These are phyloP conservation scores for Poeciliopsis paucimaculata DNA, from an alignment of 2,797 vertebrate genomes.

Conservation along the genomic window DNA sequence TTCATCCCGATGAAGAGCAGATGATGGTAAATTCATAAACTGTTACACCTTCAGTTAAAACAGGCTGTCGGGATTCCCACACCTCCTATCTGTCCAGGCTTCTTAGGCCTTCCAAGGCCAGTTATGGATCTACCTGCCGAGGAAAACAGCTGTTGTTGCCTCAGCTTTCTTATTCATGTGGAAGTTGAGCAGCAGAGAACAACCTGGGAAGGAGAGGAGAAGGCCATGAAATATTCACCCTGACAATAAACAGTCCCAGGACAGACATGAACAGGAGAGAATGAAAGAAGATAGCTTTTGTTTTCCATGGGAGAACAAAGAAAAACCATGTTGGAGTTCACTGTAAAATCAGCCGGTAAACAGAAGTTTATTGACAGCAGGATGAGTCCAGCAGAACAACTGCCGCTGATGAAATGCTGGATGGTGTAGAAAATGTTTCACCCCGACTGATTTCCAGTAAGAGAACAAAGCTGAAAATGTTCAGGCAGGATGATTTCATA, in stretches of 20 bases:
- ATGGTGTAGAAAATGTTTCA: not conserved
- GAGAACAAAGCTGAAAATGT: slow-evolving; percentile 2
- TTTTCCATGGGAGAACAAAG: slow-evolving; percentile 34
- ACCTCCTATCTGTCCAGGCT: slow-evolving; percentile 7
- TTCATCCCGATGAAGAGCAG: not conserved
- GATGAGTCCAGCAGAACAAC: slow-evolving; percentile 10
- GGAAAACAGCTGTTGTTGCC: slow-evolving; percentile 36
- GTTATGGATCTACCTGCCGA: slow-evolving; percentile 41
- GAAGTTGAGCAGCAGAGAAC: slow-evolving; percentile 44
- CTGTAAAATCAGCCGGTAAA: slow-evolving; percentile 32
- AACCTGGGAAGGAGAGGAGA: slow-evolving; percentile 39
- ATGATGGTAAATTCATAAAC: not conserved
- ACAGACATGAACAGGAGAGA: slow-evolving; percentile 36
- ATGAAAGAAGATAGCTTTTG: slow-evolving; percentile 17
- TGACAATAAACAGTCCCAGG: slow-evolving; percentile 63
- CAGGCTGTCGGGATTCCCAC: not conserved
- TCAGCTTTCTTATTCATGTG: slow-evolving; percentile 66
- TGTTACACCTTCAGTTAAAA: slow-evolving; percentile 12
- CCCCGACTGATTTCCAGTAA: not conserved
- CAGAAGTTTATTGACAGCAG: slow-evolving; percentile 9
- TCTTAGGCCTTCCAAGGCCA: not conserved
- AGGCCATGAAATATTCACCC: slow-evolving; percentile 66
- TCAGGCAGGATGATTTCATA: not conserved
- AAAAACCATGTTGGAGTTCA: slow-evolving; percentile 21
- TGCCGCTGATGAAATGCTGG: slow-evolving; percentile 4